A percentile compares a stretch with the other conserved stretches of the same genome.
Conservation (phyloP, 2,888 invertebrate genomes). For the Caenorhabditis sulstoni region DNA sequence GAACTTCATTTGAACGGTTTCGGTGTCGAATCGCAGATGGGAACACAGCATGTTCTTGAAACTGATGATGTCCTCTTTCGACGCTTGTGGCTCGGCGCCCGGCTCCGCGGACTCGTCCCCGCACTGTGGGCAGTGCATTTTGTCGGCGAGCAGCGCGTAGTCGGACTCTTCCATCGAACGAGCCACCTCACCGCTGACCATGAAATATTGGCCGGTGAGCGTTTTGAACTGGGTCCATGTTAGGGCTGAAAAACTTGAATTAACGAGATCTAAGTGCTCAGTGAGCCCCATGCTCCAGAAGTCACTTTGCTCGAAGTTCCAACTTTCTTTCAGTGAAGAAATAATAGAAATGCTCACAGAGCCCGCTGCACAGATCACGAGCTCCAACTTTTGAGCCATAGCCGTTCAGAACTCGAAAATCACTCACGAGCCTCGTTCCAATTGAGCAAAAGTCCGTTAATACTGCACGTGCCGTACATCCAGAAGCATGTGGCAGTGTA, state of each 20-base stretch:
- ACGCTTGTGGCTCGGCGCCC: too few relatives aligned
- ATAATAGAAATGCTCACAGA: too few relatives aligned
- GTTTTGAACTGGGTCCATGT: slow-evolving; percentile 76
- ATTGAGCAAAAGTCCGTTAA: slow-evolving; percentile 74
- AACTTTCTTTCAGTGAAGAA: too few relatives aligned
- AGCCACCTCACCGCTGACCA: slow-evolving; percentile 74
- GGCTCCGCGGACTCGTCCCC: slow-evolving; percentile 30
- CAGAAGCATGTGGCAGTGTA: slow-evolving; percentile 80
- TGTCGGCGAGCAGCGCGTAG: slow-evolving; percentile 73
- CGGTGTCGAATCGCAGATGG: slow-evolving; percentile 76
- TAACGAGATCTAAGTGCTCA: not conserved
- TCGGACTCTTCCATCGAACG: slow-evolving; percentile 72
- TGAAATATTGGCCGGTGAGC: slow-evolving; percentile 72
- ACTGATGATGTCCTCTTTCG: slow-evolving; percentile 55
- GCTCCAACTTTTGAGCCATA: too few relatives aligned
- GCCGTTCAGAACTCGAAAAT: slow-evolving; percentile 6
- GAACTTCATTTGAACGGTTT: slow-evolving; percentile 69
- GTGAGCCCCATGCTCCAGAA: too few relatives aligned
- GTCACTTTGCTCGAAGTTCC: too few relatives aligned
- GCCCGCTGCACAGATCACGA: too few relatives aligned
- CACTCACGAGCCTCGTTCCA: slow-evolving; percentile 69
- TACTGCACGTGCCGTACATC: slow-evolving; percentile 75
- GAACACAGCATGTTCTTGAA: slow-evolving; percentile 80
- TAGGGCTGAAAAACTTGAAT: slow-evolving; percentile 65
- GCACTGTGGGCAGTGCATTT: slow-evolving; percentile 78